Evolutionary conservation across 2,888 invertebrate species (phyloP).

Genomic region (Apamea crenata): DNA sequence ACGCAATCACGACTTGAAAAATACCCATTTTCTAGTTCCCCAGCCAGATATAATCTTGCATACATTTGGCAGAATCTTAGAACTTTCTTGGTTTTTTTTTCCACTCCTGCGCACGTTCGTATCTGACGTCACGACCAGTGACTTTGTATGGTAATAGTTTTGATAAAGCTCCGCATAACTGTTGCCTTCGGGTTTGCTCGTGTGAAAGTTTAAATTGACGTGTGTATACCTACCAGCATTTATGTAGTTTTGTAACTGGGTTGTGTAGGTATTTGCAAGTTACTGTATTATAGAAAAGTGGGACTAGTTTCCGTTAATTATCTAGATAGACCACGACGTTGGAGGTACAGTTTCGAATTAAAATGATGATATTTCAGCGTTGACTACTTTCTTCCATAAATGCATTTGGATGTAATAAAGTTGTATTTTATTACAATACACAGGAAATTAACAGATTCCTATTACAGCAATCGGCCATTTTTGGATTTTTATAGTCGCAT

Average conservation of each 20-base stretch:
- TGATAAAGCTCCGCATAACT: conserved; percentile 66
- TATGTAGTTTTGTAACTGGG: conserved; percentile 8
- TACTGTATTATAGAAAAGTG: neutral
- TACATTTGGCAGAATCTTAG: conserved; percentile 78
- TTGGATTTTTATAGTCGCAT: neutral
- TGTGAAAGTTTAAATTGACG: conserved; percentile 55
- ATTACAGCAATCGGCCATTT: neutral
- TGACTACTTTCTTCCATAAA: neutral
- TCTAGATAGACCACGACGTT: neutral
- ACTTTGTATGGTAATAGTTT: conserved; percentile 83
- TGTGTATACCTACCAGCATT: neutral
- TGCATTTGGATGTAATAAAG: neutral
- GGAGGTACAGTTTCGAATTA: neutral
- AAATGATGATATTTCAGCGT: neutral
- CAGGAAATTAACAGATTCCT: neutral
- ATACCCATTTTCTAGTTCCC: conserved; percentile 69
- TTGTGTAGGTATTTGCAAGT: neutral
- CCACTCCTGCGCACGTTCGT: conserved; percentile 64
- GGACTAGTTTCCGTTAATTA: conserved; percentile 1
- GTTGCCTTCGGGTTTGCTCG: conserved; percentile 23
- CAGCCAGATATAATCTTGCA: conserved; percentile 78
- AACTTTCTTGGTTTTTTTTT: conserved; percentile 71
- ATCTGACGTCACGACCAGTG: conserved; percentile 79
- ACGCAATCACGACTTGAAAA: conserved; percentile 70
- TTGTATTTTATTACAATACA: neutral